Conservation (phyloP, 1,140 invertebrate genomes). For the Leptestheria dahalacensis region DNA sequence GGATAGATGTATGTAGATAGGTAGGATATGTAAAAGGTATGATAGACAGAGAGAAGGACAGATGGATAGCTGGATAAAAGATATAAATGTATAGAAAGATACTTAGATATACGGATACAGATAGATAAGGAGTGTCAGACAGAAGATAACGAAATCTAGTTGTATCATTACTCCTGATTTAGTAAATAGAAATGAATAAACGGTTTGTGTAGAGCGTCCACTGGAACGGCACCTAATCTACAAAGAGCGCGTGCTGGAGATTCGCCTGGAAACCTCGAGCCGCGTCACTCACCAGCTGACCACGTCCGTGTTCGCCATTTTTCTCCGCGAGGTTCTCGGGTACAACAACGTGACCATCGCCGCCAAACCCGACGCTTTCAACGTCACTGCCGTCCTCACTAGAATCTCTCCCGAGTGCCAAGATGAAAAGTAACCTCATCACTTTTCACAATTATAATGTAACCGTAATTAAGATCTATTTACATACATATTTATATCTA, state of each 20-base stretch:
- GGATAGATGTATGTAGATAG: too few species aligned
- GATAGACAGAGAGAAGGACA: too few species aligned
- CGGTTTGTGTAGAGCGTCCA: background rate
- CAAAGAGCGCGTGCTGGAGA: constrained; percentile 6
- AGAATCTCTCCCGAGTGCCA: constrained; percentile 18
- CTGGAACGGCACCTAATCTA: constrained; percentile 3
- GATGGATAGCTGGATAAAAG: too few species aligned
- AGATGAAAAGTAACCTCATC: background rate
- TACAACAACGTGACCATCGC: constrained; percentile 39
- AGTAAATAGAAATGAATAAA: background rate
- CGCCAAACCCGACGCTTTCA: constrained; percentile 31
- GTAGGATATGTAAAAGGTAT: too few species aligned
- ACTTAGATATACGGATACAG: too few species aligned
- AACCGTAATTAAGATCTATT: constrained; percentile 3
- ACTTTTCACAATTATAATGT: background rate
- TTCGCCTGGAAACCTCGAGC: constrained; percentile 37
- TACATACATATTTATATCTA: background rate
- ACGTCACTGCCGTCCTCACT: constrained; percentile 27
- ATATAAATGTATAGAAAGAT: too few species aligned
- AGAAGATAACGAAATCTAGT: too few species aligned
- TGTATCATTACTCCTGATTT: background rate
- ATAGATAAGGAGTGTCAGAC: too few species aligned
- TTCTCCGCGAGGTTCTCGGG: constrained; percentile 44
- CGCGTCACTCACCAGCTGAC: constrained; percentile 42
- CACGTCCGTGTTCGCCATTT: constrained; percentile 44